Conservation (phyloP, 2,113 vertebrate species). For the Syrmaticus mikado region DNA sequence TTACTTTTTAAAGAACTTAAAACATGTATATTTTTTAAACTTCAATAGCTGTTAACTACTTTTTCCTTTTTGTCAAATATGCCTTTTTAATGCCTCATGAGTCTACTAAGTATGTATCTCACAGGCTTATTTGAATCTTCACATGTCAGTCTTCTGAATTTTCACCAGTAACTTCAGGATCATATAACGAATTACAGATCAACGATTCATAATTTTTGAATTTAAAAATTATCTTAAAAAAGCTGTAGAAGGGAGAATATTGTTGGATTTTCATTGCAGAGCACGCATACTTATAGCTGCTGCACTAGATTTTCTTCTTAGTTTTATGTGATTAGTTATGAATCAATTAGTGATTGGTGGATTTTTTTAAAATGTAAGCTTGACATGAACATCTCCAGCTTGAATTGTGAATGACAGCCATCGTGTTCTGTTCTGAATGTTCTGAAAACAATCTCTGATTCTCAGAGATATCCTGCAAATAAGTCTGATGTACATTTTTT, state of each 20-base stretch:
- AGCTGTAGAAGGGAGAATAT: not conserved
- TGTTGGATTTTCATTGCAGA: not conserved
- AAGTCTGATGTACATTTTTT: not conserved
- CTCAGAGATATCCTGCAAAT: not conserved
- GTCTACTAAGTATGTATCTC: not conserved
- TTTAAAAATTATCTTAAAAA: not conserved
- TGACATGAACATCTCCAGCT: not conserved
- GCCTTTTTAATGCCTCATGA: not conserved
- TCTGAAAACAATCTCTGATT: not conserved
- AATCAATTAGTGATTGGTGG: not conserved
- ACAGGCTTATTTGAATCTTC: conserved; percentile 9
- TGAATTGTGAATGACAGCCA: not conserved
- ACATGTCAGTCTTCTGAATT: not conserved
- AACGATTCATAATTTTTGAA: not conserved
- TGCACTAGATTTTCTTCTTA: not conserved
- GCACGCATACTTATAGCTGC: not conserved
- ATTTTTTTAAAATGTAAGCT: not conserved
- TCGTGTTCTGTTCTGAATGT: not conserved
- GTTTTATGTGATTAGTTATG: not conserved
- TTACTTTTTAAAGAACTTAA: not conserved
- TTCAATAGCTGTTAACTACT: not conserved
- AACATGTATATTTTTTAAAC: not conserved
- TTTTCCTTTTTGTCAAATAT: not conserved
- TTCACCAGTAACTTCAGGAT: conserved; percentile 4
- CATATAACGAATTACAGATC: not conserved